Base-by-base conservation (phyloP, 2,797 vertebrate species). In the Glossophaga mutica region DNA sequence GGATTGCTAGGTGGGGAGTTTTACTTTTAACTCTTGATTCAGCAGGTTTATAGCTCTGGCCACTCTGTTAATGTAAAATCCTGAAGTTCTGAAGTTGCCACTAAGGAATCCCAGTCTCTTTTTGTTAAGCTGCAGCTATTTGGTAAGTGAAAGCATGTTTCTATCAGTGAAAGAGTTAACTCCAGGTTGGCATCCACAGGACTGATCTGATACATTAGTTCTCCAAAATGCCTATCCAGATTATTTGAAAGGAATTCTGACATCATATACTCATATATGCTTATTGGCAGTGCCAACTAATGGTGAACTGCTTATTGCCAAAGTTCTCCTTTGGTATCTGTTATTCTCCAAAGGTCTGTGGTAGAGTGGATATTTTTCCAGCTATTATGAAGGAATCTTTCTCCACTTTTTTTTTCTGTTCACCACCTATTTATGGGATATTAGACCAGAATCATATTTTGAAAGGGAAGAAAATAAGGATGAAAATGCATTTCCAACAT, bases 21-120 rank as follows among this genome's bases (percentile, higher is more conserved):
- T 87, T 93, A 44, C 76, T 96, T 94, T 94, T 95, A 97, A 94
- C 96, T 77, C 76, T 79, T 97, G 16, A 34, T 39, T 34, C 46
- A 95, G 62, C n/a, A 89, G 48, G 67, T 50, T 32, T 42, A 0
- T 16, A 74, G 52, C 15, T 91, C 37, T 93, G 24, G 5, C 24
- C 77, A 81, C 37, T 94, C 37, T 32, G 88, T 2, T 84, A 93
- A 57, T 65, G 18, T 76, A 77, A 79, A 81, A 68, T 24, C 11
- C 32, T 50, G 29, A 85, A 70, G 12, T 86, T 89, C 42, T 59
- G 32, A 96, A 29, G n/a, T 93, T 18, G 3, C 65, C 94, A 76
- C 52, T 52, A 67, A 65, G 93, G 44, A 87, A 34, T 9, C 9
- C 50, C 55, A 68, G 9, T 22, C 22, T 96, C 67, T 86, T 94